Evolutionary conservation across 2,888 invertebrate species (phyloP).

Genomic region (Sesia bembeciformis): DNA sequence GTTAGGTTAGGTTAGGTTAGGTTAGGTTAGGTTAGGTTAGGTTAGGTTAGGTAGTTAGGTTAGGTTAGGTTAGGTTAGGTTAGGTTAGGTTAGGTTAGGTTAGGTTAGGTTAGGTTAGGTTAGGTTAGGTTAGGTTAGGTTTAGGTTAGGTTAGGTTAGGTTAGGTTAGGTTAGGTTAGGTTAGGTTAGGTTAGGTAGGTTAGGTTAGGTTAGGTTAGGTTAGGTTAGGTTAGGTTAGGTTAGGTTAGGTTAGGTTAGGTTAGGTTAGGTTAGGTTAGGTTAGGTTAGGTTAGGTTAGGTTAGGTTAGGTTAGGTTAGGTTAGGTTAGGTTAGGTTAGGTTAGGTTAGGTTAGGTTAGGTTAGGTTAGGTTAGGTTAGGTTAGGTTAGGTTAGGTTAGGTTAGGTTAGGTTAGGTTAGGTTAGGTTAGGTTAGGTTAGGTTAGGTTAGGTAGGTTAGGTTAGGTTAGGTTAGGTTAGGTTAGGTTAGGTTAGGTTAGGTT

Average conservation of each 20-base stretch:
- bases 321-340: slow-evolving; percentile 12
- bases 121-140: slow-evolving; percentile 8
- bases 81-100: slow-evolving; percentile 8
- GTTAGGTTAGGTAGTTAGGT: slow-evolving; percentile 5
- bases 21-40: slow-evolving; percentile 7
- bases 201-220: slow-evolving; percentile 6
- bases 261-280: slow-evolving; percentile 5
- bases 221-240: slow-evolving; percentile 3
- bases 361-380: slow-evolving; percentile 12
- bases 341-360: slow-evolving; percentile 12
- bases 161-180: slow-evolving; percentile 7
- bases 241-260: slow-evolving; percentile 8
- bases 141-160: slow-evolving; percentile 7
- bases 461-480: slow-evolving; percentile 14
- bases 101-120: slow-evolving; percentile 9
- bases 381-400: slow-evolving; percentile 14
- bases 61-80: slow-evolving; percentile 8
- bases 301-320: slow-evolving; percentile 17
- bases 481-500: slow-evolving; percentile 16
- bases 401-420: slow-evolving; percentile 13
- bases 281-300: slow-evolving; percentile 12
- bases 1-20: slow-evolving; percentile 8
- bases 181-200: slow-evolving; percentile 2
- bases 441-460: slow-evolving; percentile 8
- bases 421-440: slow-evolving; percentile 10